These are phyloP conservation scores for Cepaea nemoralis DNA, from an alignment of 1,140 invertebrate genomes.

Conservation along the genomic window DNA sequence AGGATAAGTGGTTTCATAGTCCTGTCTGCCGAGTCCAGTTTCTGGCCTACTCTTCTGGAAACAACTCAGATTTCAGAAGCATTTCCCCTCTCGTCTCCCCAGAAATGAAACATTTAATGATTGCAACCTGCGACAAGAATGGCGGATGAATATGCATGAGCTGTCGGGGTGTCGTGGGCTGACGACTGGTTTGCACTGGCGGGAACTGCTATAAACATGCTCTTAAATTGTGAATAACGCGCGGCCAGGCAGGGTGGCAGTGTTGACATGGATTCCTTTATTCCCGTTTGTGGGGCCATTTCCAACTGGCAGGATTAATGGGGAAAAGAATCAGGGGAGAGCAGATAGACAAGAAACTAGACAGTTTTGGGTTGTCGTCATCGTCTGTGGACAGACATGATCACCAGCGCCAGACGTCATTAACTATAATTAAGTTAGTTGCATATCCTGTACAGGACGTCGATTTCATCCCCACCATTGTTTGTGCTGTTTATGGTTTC, in stretches of 20 bases:
- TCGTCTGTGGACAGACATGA: no score
- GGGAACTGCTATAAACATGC: background rate
- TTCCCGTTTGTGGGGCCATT: background rate
- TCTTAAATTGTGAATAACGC: background rate
- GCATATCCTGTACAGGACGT: no score
- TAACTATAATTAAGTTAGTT: no score
- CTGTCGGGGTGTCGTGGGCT: background rate
- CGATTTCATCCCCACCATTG: no score
- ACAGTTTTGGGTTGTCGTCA: no score
- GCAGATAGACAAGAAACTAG: no score
- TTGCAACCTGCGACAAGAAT: background rate
- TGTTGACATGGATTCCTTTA: background rate
- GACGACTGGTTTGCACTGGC: constrained; percentile 11
- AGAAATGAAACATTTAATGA: constrained; percentile 10
- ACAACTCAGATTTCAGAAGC: background rate
- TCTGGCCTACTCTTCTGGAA: background rate
- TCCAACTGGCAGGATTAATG: no score
- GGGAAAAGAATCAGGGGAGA: no score
- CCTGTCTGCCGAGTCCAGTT: background rate
- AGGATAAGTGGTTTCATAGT: background rate
- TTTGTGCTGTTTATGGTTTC: no score
- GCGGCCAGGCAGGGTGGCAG: background rate
- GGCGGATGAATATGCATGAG: constrained; percentile 12
- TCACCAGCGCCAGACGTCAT: no score
- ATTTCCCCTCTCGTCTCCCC: background rate